Evolutionary conservation across 2,888 invertebrate genomes (phyloP).

Genomic region (Dromius quadrimaculatus): DNA sequence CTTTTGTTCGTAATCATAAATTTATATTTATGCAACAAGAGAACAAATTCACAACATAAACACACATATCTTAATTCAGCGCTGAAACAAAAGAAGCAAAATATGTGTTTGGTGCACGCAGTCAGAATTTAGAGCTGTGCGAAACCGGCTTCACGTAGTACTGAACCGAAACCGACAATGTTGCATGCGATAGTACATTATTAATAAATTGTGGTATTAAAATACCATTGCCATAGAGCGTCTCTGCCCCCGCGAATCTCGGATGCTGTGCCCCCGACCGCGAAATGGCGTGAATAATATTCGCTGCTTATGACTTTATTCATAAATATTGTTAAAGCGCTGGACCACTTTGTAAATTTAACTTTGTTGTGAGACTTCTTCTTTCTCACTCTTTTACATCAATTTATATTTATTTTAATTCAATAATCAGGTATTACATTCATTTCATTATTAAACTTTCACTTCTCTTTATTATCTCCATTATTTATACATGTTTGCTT

Average conservation of each 20-base stretch:
- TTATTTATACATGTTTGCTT: too few species aligned
- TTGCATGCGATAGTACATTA: constrained; percentile 64
- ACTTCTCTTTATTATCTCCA: too few species aligned
- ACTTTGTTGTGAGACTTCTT: not conserved
- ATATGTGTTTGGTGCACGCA: constrained; percentile 19
- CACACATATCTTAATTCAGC: constrained; percentile 36
- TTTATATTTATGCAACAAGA: constrained; percentile 31
- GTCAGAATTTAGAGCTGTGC: constrained; percentile 33
- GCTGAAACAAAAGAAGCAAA: constrained; percentile 32
- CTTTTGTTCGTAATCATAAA: not conserved
- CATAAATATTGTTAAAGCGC: constrained; percentile 47
- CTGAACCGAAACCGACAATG: constrained; percentile 45
- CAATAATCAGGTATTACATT: too few species aligned
- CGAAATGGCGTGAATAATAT: constrained; percentile 50
- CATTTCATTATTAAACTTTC: too few species aligned
- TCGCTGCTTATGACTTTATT: constrained; percentile 51
- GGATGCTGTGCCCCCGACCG: constrained; percentile 15
- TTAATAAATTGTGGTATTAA: constrained; percentile 66
- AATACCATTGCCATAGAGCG: constrained; percentile 63
- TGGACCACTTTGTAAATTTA: constrained; percentile 50
- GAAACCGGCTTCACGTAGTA: constrained; percentile 38
- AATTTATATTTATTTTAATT: too few species aligned
- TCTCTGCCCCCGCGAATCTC: not conserved
- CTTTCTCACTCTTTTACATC: not conserved
- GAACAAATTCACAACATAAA: constrained; percentile 32